Conservation (phyloP, 2,797 vertebrate genomes). For the Gila robusta region DNA sequence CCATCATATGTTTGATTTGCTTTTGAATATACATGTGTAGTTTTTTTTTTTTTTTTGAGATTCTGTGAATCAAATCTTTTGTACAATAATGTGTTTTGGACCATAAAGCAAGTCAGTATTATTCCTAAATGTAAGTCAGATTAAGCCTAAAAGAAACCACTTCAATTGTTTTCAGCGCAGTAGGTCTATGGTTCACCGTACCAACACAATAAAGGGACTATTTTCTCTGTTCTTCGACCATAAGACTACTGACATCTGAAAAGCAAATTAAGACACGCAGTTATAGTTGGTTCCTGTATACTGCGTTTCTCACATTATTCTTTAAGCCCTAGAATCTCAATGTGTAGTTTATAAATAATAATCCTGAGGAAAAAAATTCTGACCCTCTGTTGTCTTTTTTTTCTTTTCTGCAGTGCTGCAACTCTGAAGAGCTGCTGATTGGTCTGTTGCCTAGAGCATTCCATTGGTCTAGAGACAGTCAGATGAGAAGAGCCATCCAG, state of each 20-base stretch:
- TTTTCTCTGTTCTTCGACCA: neutral
- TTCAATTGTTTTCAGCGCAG: neutral
- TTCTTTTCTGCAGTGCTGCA: slow-evolving; percentile 85
- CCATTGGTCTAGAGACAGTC: slow-evolving; percentile 69
- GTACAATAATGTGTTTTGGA: neutral
- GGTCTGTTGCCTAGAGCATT: slow-evolving; percentile 73
- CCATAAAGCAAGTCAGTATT: neutral
- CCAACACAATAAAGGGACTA: neutral
- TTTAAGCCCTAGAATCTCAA: neutral
- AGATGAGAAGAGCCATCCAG: slow-evolving; percentile 52
- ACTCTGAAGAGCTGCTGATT: slow-evolving; percentile 89
- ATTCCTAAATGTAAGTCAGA: neutral
- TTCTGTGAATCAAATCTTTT: neutral
- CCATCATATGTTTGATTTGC: neutral
- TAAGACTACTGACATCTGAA: no score
- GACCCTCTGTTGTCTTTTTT: slow-evolving; percentile 74
- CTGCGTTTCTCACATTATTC: neutral
- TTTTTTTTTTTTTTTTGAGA: neutral
- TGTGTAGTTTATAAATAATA: neutral
- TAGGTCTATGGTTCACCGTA: neutral
- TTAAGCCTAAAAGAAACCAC: neutral
- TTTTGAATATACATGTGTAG: neutral
- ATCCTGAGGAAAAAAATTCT: neutral
- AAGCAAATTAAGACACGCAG: neutral
- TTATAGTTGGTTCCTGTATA: neutral